Base-by-base conservation (phyloP, 2,888 invertebrate species). In the Boloria euphrosyne region DNA sequence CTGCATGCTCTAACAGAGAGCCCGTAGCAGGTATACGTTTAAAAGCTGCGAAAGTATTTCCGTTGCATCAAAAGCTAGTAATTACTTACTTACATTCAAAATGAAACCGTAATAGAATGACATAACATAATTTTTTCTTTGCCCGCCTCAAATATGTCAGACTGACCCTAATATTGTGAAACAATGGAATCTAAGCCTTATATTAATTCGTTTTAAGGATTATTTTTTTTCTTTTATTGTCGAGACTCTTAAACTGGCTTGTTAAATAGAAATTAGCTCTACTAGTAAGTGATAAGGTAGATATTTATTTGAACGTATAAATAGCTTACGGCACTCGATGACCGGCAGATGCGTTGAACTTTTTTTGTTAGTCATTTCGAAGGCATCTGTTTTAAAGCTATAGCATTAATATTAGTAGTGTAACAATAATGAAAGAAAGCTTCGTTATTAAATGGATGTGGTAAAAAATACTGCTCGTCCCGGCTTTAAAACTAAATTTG, bases 291-390 rank as follows among this genome's bases (percentile, higher is more conserved):
- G 0, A 1, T 71, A 74, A 50, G 62, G 71, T 72, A 67, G 6
- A 67, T 50, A 69, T 72, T 72, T 18, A 31, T 27, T 49, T 64
- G 67, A 10, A 18, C 47, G 3, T 31, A 17, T 10, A 16, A 57
- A 65, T 62, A 62, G 66, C 62, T 55, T 64, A 22, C 57, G 58
- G 62, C 67, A 69, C 55, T 59, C 66, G 64, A 64, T 55, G 66
- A 71, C 64, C 62, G 70, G 71, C 77, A 78, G 77, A 77, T 78
- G 77, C 67, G 69, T 71, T 64, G 58, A 73, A 73, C 73, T 70
- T 72, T 73, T 76, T 71, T 76, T 76, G 76, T 70, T 73, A 74
- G 67, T 71, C 71, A 73, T 69, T 69, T 69, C 61, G 70, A 70
- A 69, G 72, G 74, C 75, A 74, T 76, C 72, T 74, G 75, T 75